Evolutionary conservation across 2,888 invertebrate genomes (phyloP), one percentile per base, ranked within the genome.

Genomic region (Hemaris fuciformis): DNA sequence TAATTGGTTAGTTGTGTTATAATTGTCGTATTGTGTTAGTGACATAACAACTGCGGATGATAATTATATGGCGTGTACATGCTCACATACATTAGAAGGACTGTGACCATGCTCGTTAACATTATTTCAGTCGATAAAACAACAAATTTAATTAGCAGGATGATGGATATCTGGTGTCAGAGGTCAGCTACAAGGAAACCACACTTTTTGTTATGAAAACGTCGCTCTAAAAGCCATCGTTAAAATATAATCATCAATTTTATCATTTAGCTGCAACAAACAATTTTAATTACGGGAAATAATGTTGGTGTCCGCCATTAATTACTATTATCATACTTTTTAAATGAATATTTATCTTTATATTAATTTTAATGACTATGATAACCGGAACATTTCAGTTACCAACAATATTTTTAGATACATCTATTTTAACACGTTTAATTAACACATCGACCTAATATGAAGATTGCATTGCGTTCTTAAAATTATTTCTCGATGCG

Each of bases 231-330:
- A 76, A 77, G 74, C 74, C 76, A 77, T 81, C 76, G 78, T 83
- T 83, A 84, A n/a, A 80, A 78, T 73, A 70, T 85, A 83, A 86
- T 85, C 76, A 84, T 86, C 81, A 76, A 61, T 78, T 81, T 87
- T 89, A 88, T 88, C 87, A 85, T 81, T 76, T 77, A 67, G 71
- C 67, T 70, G 67, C 70, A 76, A 79, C 78, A 83, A 85, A 85
- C 82, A 80, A 66, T 82, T 86, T 88, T 90, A 89, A 89, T 89
- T 80, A 89, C 84, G 82, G 87, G 86, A 88, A 89, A 86, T 80
- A 67, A 72, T 71, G 75, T 80, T 79, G 77, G 78, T 82, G 77
- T 82, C 77, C 77, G 65, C 71, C 74, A 81, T 83, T 83, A 85
- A 86, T 72, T 62, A 59, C 42, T 53, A 77, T 67, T 85, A 87